Evolutionary conservation across 2,113 vertebrate species (phyloP).

Genomic region (Cyphomyrus plagiostoma): DNA sequence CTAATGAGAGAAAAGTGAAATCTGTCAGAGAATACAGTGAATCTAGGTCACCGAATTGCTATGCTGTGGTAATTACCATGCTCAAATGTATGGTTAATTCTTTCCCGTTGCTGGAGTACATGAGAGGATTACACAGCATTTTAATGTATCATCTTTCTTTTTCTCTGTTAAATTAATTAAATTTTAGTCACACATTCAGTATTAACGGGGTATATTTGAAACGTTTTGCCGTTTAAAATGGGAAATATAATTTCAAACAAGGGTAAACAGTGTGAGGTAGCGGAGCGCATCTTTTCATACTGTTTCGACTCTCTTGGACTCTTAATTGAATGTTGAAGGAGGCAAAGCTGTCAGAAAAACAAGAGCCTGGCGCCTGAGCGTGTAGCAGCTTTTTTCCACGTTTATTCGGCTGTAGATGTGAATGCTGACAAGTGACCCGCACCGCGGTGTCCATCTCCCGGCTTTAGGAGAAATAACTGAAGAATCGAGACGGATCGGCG

Average conservation of each 20-base stretch:
- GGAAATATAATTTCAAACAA: not conserved
- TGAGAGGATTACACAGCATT: slow-evolving; percentile 51
- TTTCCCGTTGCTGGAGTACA: slow-evolving; percentile 40
- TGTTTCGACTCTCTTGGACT: not conserved
- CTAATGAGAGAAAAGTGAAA: slow-evolving; percentile 59
- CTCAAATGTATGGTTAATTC: slow-evolving; percentile 53
- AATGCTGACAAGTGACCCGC: not conserved
- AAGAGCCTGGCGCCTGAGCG: not conserved
- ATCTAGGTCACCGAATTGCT: slow-evolving; percentile 51
- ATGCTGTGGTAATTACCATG: slow-evolving; percentile 53
- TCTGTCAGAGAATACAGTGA: slow-evolving; percentile 44
- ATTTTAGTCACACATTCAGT: slow-evolving; percentile 10
- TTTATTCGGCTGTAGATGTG: not conserved
- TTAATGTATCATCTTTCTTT: slow-evolving; percentile 32
- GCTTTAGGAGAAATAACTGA: not conserved
- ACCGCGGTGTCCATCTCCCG: not conserved
- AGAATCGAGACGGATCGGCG: not conserved
- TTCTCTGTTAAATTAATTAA: slow-evolving; percentile 5
- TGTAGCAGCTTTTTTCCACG: not conserved
- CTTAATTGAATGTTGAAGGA: not conserved
- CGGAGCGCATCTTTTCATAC: not conserved
- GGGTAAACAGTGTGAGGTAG: not conserved
- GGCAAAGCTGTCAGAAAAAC: not conserved
- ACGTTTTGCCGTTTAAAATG: not conserved
- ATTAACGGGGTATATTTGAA: not conserved